Percentiles rank a stretch among this genome's conserved stretches.
phyloP scores from a whole-genome alignment of 2,888 invertebrate genomes.

The Cephus sareptanus region DNA sequence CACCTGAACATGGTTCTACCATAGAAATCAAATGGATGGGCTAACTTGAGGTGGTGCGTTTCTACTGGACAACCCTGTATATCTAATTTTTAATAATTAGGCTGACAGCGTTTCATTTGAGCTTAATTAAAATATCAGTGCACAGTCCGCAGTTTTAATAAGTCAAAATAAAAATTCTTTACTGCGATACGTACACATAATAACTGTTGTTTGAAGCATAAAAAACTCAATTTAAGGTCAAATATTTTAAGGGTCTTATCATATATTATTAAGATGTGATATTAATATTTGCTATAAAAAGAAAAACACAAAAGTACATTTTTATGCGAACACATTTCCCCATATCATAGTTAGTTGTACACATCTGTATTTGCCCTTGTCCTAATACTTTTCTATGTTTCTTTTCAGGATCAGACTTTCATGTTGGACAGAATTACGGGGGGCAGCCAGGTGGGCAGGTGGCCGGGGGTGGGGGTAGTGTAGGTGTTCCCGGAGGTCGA shows the following conservation, averaged over 20 bases:
- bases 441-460: constrained; percentile 63
- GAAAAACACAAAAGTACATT: not conserved
- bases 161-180: too few species aligned
- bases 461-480: constrained; percentile 59
- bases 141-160: too few species aligned
- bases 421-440: constrained; percentile 62
- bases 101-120: not conserved
- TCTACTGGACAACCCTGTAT: too few species aligned
- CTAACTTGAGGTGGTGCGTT: too few species aligned
- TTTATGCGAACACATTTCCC: not conserved
- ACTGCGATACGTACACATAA: too few species aligned
- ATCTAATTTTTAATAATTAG: not conserved
- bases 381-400: not conserved
- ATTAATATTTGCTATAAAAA: not conserved
- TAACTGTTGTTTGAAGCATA: too few species aligned
- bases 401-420: constrained; percentile 59
- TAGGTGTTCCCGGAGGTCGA: constrained; percentile 60
- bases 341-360: not conserved
- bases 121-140: too few species aligned
- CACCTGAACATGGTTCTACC: too few species aligned
- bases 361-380: not conserved
- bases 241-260: not conserved
- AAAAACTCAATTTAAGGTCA: not conserved
- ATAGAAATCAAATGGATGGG: too few species aligned
- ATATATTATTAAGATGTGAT: not conserved